These are phyloP conservation scores for Sphaeramia orbicularis DNA, from an alignment of 2,797 vertebrate species.

Conservation along the genomic window DNA sequence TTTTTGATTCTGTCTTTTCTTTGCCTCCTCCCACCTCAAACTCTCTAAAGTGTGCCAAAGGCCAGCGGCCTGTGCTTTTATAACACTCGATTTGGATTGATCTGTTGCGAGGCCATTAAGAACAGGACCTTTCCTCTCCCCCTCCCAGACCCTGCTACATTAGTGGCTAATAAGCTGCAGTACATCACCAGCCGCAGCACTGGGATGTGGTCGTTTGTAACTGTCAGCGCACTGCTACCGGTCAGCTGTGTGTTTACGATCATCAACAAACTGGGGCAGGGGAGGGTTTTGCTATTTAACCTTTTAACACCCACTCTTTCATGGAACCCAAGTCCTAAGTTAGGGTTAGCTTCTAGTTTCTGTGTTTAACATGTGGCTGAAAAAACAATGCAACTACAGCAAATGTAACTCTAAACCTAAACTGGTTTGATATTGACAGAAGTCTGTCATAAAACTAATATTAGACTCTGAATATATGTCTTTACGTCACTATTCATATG, in stretches of 20 bases:
- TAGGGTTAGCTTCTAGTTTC: too few relatives aligned
- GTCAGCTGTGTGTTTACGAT: constrained; percentile 28
- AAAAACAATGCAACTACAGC: too few relatives aligned
- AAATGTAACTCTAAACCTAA: too few relatives aligned
- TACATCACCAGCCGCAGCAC: constrained; percentile 56
- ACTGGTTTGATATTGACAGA: too few relatives aligned
- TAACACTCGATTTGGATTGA: constrained; percentile 53
- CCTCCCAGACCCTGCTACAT: constrained; percentile 62
- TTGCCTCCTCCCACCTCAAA: constrained; percentile 1
- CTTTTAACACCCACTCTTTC: too few relatives aligned
- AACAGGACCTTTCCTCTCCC: constrained; percentile 2
- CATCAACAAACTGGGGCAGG: neutral
- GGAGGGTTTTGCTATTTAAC: constrained; percentile 1
- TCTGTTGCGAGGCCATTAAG: constrained; percentile 49
- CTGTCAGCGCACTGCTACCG: constrained; percentile 53
- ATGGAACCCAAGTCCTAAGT: too few relatives aligned
- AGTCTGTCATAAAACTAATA: too few relatives aligned
- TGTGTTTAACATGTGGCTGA: too few relatives aligned
- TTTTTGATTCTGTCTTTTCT: neutral
- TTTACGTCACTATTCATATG: too few relatives aligned
- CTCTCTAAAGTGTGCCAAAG: constrained; percentile 48
- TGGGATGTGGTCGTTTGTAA: constrained; percentile 57
- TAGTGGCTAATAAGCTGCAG: constrained; percentile 68
- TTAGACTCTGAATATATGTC: too few relatives aligned
- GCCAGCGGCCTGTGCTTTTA: constrained; percentile 41